Conservation (phyloP, 2,888 invertebrate species). For the Eristalis pertinax region DNA sequence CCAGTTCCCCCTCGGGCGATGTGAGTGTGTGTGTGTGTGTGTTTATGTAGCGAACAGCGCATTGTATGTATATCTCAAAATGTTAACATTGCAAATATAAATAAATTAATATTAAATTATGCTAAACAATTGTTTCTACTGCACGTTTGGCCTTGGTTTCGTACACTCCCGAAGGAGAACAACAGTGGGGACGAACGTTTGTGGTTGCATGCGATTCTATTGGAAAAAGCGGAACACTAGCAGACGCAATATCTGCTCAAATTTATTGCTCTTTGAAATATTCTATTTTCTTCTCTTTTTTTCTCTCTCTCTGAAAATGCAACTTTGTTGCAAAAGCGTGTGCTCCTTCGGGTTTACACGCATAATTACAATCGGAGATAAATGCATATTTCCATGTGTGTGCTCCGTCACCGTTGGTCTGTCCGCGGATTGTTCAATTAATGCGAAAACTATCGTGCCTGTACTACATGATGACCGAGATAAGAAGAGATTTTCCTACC, state of each 20-base stretch:
- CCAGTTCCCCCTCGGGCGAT: background rate
- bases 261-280: background rate
- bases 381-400: background rate
- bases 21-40: background rate
- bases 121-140: constrained; percentile 50
- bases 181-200: background rate
- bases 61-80: constrained; percentile 1
- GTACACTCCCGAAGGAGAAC: background rate
- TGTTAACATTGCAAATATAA: constrained; percentile 48
- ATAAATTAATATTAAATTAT: constrained; percentile 57
- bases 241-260: background rate
- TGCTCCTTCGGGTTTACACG: background rate
- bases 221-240: background rate
- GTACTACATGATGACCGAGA: background rate
- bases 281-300: background rate
- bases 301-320: background rate
- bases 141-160: constrained; percentile 35
- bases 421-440: background rate
- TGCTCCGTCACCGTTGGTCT: no score
- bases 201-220: background rate
- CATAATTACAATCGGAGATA: background rate
- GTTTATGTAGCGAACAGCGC: background rate
- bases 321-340: background rate
- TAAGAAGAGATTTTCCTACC: background rate
- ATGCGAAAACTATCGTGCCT: background rate